Evolutionary conservation across 2,113 vertebrate genomes (phyloP).

Genomic region (Antechinus stuartii): DNA sequence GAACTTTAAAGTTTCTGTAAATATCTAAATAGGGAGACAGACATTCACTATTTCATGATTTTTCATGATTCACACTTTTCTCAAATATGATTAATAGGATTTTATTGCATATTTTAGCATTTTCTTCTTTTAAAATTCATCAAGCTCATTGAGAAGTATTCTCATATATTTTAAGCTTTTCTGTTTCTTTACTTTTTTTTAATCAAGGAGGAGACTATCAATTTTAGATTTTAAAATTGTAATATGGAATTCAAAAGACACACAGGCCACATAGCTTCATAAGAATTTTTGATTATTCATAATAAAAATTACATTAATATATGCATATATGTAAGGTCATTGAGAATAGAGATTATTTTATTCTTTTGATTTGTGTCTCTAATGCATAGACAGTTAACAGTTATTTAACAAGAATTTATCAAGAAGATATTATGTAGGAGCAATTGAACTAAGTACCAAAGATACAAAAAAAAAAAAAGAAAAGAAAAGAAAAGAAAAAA

Average conservation of each 20-base stretch:
- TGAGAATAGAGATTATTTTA: conserved; percentile 5
- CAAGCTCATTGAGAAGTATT: conserved; percentile 62
- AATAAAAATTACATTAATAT: conserved; percentile 33
- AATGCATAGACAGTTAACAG: neutral
- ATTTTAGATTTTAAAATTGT: conserved; percentile 71
- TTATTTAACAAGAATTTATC: neutral
- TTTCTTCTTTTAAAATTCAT: conserved; percentile 49
- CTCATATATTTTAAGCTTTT: conserved; percentile 55
- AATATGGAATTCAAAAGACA: conserved; percentile 45
- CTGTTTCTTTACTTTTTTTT: conserved; percentile 28
- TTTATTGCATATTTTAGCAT: conserved; percentile 66
- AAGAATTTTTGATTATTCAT: conserved; percentile 49
- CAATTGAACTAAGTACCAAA: neutral
- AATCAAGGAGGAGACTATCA: conserved; percentile 52
- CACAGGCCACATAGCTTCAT: conserved; percentile 18
- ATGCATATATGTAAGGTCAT: neutral
- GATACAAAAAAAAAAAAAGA: neutral
- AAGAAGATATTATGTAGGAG: neutral
- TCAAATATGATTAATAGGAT: conserved; percentile 61
- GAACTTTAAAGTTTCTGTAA: conserved; percentile 62
- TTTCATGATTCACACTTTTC: conserved; percentile 65
- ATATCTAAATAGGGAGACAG: conserved; percentile 29
- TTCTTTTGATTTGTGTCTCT: neutral
- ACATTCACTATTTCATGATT: conserved; percentile 16
- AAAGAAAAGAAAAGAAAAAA: neutral